These are phyloP conservation scores for Phyllopteryx taeniolatus DNA, from an alignment of 2,113 vertebrate genomes.

Conservation along the genomic window DNA sequence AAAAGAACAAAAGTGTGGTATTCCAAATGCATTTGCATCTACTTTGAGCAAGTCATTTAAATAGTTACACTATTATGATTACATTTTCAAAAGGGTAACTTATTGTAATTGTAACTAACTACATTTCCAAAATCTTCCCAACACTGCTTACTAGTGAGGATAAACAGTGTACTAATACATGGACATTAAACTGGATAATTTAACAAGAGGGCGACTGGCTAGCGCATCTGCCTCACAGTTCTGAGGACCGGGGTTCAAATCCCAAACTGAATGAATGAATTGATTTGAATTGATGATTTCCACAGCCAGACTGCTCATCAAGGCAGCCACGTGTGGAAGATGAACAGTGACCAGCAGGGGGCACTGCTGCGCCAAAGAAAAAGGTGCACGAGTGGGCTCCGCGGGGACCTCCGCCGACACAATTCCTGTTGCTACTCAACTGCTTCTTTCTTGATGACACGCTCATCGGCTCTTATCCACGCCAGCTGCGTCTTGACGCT, in stretches of 20 bases:
- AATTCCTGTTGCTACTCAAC: constrained; percentile 65
- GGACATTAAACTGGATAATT: too few species aligned
- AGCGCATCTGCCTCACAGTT: too few species aligned
- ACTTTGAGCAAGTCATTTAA: too few species aligned
- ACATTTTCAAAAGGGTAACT: too few species aligned
- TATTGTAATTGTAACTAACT: too few species aligned
- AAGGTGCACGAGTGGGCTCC: constrained; percentile 15
- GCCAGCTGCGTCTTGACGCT: constrained; percentile 39
- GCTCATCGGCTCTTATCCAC: constrained; percentile 45
- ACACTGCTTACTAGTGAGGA: too few species aligned
- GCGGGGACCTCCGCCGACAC: constrained; percentile 38
- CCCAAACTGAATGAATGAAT: not conserved
- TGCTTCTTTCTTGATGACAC: constrained; percentile 58
- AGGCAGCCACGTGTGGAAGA: not conserved
- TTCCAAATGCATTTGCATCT: too few species aligned
- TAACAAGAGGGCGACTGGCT: not conserved
- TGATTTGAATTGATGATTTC: too few species aligned
- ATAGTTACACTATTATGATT: too few species aligned
- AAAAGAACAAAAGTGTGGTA: too few species aligned
- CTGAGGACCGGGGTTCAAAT: not conserved
- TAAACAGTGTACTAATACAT: too few species aligned
- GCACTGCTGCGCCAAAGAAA: constrained; percentile 47
- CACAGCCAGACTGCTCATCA: not conserved
- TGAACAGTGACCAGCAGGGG: constrained; percentile 55
- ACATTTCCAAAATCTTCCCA: too few species aligned